Conservation (phyloP, 1,140 invertebrate species). For the Drosophila nasuta region DNA sequence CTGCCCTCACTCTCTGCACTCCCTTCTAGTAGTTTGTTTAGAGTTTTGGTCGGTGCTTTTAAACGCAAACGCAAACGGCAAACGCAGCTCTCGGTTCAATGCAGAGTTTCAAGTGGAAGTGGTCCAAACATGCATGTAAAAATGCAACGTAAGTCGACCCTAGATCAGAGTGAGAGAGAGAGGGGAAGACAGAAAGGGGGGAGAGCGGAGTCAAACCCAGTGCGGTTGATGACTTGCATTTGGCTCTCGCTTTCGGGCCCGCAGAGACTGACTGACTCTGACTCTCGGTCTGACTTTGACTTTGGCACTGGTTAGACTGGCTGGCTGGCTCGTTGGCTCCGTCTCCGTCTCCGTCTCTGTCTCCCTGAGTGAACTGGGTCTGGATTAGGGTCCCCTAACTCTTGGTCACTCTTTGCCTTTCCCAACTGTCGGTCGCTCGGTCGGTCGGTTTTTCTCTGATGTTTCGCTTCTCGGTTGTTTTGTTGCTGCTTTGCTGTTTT, state of each 20-base stretch:
- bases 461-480: slow-evolving; percentile 9
- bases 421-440: slow-evolving; percentile 11
- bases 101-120: slow-evolving; percentile 51
- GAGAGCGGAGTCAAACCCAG: slow-evolving; percentile 37
- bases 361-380: slow-evolving; percentile 20
- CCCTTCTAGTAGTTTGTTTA: slow-evolving; percentile 70
- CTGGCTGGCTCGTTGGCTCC: slow-evolving; percentile 50
- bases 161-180: slow-evolving; percentile 27
- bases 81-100: slow-evolving; percentile 18
- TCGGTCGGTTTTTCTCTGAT: slow-evolving; percentile 13
- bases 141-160: slow-evolving; percentile 75
- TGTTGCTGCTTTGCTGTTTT: slow-evolving; percentile 10
- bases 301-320: slow-evolving; percentile 67
- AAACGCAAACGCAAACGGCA: slow-evolving; percentile 58
- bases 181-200: neutral
- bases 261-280: slow-evolving; percentile 70
- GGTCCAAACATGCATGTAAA: slow-evolving; percentile 78
- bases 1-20: neutral
- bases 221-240: slow-evolving; percentile 76
- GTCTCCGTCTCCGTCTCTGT: neutral
- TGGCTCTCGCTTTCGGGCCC: slow-evolving; percentile 60
- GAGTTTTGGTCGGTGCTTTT: slow-evolving; percentile 73
- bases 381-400: slow-evolving; percentile 28
- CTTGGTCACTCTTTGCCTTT: neutral
- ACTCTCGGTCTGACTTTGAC: slow-evolving; percentile 42